Evolutionary conservation across 2,797 vertebrate species (phyloP).

Genomic region (Adrianichthys oophorus): DNA sequence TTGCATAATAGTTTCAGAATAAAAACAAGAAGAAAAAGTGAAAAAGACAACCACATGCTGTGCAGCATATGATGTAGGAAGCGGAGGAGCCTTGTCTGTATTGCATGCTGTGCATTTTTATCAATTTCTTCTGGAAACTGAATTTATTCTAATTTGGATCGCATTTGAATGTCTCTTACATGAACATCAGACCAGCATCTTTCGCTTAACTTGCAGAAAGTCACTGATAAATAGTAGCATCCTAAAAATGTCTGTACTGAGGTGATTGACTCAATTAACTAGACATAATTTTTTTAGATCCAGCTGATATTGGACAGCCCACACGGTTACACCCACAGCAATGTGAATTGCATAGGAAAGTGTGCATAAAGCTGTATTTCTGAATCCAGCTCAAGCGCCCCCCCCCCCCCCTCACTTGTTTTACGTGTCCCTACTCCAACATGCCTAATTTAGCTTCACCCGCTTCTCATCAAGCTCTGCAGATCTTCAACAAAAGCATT

Average conservation of each 20-base stretch:
- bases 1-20: constrained; percentile 51
- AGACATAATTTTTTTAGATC: constrained; percentile 6
- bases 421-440: no score
- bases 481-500: no score
- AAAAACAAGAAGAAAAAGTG: constrained; percentile 9
- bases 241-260: constrained; percentile 14
- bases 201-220: constrained; percentile 6
- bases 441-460: no score
- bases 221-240: constrained; percentile 11
- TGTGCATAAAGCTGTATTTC: constrained; percentile 22
- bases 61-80: constrained; percentile 45
- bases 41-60: constrained; percentile 5
- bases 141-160: neutral
- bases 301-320: constrained; percentile 7
- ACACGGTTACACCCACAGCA: neutral
- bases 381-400: no score
- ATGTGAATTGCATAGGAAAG: constrained; percentile 41
- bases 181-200: constrained; percentile 10
- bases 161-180: neutral
- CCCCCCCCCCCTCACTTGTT: no score
- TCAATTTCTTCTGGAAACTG: neutral
- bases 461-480: no score
- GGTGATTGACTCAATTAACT: constrained; percentile 21
- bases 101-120: constrained; percentile 18
- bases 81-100: constrained; percentile 36